Conservation (phyloP, 2,113 vertebrate genomes). For the Scomber scombrus region DNA sequence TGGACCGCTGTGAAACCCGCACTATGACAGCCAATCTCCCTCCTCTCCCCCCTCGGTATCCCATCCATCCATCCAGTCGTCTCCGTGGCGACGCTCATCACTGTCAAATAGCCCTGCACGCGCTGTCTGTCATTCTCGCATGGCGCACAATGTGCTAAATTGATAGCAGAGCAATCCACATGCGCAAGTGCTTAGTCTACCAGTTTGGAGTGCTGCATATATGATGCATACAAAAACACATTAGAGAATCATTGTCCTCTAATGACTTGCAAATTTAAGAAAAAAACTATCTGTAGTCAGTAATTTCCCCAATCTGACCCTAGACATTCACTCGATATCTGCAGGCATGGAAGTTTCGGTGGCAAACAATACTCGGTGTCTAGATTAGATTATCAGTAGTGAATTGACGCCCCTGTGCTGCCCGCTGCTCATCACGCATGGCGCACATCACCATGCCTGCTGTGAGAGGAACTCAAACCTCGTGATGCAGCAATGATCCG, state of each 20-base stretch:
- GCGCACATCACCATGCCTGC: background rate
- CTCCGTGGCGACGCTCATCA: conserved; percentile 22
- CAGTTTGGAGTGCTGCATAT: background rate
- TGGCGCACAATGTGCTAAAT: conserved; percentile 9
- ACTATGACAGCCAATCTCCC: conserved; percentile 72
- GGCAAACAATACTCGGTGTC: background rate
- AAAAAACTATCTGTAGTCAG: too few species aligned
- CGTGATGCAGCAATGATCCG: conserved; percentile 7
- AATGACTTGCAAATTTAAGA: too few species aligned
- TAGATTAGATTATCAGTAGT: background rate
- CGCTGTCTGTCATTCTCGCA: conserved; percentile 17
- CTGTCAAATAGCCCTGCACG: conserved; percentile 29
- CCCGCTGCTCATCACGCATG: conserved; percentile 1
- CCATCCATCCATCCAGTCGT: conserved; percentile 16
- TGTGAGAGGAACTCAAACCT: conserved; percentile 1
- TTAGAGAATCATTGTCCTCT: too few species aligned
- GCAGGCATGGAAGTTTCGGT: background rate
- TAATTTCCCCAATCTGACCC: too few species aligned
- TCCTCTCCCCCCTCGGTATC: background rate
- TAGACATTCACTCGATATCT: background rate
- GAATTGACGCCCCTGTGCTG: conserved; percentile 23
- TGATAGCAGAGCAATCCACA: background rate
- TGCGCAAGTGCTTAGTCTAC: background rate
- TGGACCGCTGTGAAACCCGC: conserved; percentile 82
- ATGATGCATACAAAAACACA: background rate